Evolutionary conservation across 2,797 vertebrate species (phyloP), one percentile per base, ranked within the genome.

Genomic region (Tachyglossus aculeatus): DNA sequence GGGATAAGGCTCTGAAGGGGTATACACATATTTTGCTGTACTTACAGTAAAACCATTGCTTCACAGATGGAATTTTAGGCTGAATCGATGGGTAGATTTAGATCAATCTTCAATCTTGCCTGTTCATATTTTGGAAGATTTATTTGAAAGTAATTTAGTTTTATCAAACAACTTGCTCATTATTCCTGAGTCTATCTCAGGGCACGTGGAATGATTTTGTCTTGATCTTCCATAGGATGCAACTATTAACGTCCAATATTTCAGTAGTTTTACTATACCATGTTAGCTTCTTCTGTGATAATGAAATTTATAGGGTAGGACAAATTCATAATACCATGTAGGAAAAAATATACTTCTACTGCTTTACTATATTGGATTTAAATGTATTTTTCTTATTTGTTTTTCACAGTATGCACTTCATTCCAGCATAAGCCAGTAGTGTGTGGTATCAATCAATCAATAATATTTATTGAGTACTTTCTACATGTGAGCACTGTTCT

Each of bases 281-380:
- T 63, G 33, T 21, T 68, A 55, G 66, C 8, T 63, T 85, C 14
- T 9, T 74, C 44, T 27, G 2, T 74, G 6, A 40, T 22, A 62
- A 65, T 57, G 36, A 12, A 51, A 24, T 9, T 12, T n/a, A 69
- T 76, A 63, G 41, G 24, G 2, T n/a, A 70, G 3, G 29, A 77
- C 1, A 7, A 74, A 4, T 27, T 74, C 52, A 36, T 22, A 29
- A 18, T 38, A 51, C 41, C 40, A 6, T 63, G 60, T 44, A 37
- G 36, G 31, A 40, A 81, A 38, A 2, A 34, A 74, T 68, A 11
- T 67, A 24, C 64, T 80, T 87, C 25, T 24, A 47, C 38, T 56
- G 1, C 9, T 66, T 81, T 71, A 25, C 41, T 57, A 62, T 25
- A 47, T 29, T 47, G 44, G 27, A 29, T 18, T 16, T 2, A 47